phyloP scores from a whole-genome alignment of 2,888 invertebrate genomes.

The Deilephila porcellus region DNA sequence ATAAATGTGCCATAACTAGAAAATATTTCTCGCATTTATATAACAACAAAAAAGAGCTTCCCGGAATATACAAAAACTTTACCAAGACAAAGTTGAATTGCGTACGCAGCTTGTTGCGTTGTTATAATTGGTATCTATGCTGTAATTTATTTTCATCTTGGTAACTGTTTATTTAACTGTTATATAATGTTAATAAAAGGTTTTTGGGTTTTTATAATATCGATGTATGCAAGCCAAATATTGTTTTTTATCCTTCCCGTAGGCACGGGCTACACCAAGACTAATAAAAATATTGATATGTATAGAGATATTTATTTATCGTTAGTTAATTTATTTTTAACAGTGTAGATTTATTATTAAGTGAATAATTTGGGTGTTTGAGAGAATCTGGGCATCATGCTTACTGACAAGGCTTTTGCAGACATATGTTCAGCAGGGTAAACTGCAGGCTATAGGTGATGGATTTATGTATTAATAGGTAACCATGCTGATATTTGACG shows the following conservation, averaged over 20 bases:
- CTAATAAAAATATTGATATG: too few relatives aligned
- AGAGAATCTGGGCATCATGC: too few relatives aligned
- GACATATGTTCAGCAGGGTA: too few relatives aligned
- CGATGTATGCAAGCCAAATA: neutral
- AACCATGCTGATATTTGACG: too few relatives aligned
- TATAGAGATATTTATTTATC: too few relatives aligned
- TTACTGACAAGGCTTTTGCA: too few relatives aligned
- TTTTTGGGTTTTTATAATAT: neutral
- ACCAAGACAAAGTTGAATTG: constrained; percentile 61
- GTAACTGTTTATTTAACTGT: neutral
- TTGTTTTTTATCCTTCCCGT: constrained; percentile 29
- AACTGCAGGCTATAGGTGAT: too few relatives aligned
- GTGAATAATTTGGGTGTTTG: too few relatives aligned
- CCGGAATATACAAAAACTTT: constrained; percentile 58
- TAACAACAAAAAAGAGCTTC: constrained; percentile 35
- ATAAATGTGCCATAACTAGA: neutral
- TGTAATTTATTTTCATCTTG: neutral
- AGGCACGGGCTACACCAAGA: too few relatives aligned
- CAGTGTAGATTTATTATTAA: too few relatives aligned
- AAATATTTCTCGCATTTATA: neutral
- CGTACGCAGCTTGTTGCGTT: constrained; percentile 57
- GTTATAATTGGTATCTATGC: constrained; percentile 51
- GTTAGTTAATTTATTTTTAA: too few relatives aligned
- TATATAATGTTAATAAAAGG: neutral
- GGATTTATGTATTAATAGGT: too few relatives aligned